Evolutionary conservation across 2,113 vertebrate species (phyloP), one percentile per base, ranked within the genome.

Genomic region (Pelecanus crispus): DNA sequence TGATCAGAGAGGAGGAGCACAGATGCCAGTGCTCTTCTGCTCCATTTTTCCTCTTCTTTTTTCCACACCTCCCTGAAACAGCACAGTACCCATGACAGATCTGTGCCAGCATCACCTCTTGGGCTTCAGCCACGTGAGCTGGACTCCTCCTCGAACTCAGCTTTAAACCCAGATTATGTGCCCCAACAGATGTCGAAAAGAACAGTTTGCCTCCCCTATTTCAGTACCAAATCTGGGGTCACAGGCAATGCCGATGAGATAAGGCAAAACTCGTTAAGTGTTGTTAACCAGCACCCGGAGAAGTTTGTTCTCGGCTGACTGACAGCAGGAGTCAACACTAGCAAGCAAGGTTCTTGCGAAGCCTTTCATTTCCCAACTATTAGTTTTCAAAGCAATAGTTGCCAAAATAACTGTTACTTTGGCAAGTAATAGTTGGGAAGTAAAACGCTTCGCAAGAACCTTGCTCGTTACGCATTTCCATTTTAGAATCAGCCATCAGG

Each of bases 221-320:
- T 71, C 24, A 47, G 68, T 7, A 71, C 38, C n/a, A 49, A 74
- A 29, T 31, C 42, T 58, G 20, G 4, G 7, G 59, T 29, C 22
- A 70, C 19, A 56, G 28, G 58, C 5, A 20, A 45, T 2, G 9
- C 11, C 0, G 0, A 19, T 3, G 9, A 67, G 31, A 2, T 16
- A 83, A 47, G 34, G 53, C 40, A 72, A 72, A 77, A 71, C 13
- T 44, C 4, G 0, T 13, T 13, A n/a, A 25, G 0, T 83, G 24
- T 28, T 42, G 38, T 80, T 55, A 90, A 79, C 7, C 5, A 40
- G 32, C 26, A 52, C 29, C 9, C 7, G 0, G 0, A 72, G 38
- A 63, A 56, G 20, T 59, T 83, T 58, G 18, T 20, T 75, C 62
- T 42, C 9, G 6, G 40, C 18, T 13, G 9, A 79, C 0, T 42